Conservation (phyloP, 2,888 invertebrate species). For the Exephanes ischioxanthus region DNA sequence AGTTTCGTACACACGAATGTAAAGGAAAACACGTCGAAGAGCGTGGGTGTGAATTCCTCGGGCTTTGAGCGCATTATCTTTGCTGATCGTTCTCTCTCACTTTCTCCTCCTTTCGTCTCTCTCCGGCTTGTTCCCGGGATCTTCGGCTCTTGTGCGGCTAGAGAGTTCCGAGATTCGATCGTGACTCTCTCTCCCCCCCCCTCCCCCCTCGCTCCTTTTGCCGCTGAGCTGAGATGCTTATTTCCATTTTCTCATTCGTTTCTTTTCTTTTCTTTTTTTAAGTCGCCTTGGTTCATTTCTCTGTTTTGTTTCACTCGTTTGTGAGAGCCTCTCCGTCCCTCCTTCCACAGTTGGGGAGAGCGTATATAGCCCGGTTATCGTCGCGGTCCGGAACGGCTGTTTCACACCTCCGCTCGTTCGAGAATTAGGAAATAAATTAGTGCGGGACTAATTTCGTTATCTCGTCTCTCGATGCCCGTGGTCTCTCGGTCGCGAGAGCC, state of each 20-base stretch:
- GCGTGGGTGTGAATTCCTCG: conserved; percentile 83
- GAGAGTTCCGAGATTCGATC: conserved; percentile 62
- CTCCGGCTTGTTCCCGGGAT: conserved; percentile 41
- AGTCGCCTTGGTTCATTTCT: conserved; percentile 59
- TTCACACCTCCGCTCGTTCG: conserved; percentile 84
- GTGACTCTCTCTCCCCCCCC: conserved; percentile 52
- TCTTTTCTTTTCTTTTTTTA: conserved; percentile 48
- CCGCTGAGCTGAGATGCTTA: conserved; percentile 48
- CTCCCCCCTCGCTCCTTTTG: conserved; percentile 37
- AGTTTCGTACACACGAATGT: conserved; percentile 24
- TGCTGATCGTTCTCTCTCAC: conserved; percentile 65
- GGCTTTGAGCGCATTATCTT: conserved; percentile 81
- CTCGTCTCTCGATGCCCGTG: conserved; percentile 74
- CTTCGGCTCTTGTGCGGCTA: conserved; percentile 42
- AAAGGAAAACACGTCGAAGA: conserved; percentile 80
- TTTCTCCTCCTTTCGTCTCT: conserved; percentile 51
- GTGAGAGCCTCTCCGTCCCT: conserved; percentile 4
- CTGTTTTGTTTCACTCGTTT: conserved; percentile 50
- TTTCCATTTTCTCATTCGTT: conserved; percentile 63
- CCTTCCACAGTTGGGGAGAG: conserved; percentile 10
- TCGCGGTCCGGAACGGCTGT: conserved; percentile 82
- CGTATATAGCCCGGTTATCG: conserved; percentile 76
- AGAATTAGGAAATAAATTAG: conserved; percentile 85
- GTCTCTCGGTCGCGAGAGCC: conserved; percentile 28
- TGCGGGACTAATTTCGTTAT: conserved; percentile 84